Evolutionary conservation across 2,797 vertebrate genomes (phyloP).

Genomic region (Euthynnus affinis): DNA sequence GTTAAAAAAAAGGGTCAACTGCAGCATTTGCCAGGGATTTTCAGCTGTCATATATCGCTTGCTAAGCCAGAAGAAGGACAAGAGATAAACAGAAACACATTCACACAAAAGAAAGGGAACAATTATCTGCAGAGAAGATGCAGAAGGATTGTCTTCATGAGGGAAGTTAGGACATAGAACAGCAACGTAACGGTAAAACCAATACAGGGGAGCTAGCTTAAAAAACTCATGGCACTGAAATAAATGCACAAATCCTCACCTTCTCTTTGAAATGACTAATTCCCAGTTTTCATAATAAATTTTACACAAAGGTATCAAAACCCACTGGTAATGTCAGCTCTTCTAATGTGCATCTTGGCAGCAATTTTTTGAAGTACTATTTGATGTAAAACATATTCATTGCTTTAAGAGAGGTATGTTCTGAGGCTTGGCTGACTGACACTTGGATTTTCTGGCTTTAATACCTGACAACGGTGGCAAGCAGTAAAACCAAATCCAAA

Average conservation of each 20-base stretch:
- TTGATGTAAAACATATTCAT: constrained; percentile 1
- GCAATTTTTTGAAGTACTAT: neutral
- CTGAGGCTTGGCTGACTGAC: neutral
- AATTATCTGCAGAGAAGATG: neutral
- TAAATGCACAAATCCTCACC: neutral
- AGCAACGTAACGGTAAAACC: neutral
- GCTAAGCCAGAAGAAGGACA: neutral
- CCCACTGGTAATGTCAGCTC: too few relatives aligned
- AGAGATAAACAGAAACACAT: constrained; percentile 3
- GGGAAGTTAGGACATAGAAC: neutral
- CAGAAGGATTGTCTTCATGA: neutral
- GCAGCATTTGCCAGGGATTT: neutral
- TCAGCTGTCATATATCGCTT: neutral
- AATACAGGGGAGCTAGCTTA: neutral
- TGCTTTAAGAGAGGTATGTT: neutral
- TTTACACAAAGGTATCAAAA: neutral
- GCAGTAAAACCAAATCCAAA: neutral
- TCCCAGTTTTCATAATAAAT: neutral
- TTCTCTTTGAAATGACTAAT: neutral
- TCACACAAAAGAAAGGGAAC: neutral
- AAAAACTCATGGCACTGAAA: neutral
- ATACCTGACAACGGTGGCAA: neutral
- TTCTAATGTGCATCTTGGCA: neutral
- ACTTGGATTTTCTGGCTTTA: constrained; percentile 4
- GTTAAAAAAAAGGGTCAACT: neutral